Conservation (phyloP, 2,888 invertebrate species). For the Leptopterna dolabrata region DNA sequence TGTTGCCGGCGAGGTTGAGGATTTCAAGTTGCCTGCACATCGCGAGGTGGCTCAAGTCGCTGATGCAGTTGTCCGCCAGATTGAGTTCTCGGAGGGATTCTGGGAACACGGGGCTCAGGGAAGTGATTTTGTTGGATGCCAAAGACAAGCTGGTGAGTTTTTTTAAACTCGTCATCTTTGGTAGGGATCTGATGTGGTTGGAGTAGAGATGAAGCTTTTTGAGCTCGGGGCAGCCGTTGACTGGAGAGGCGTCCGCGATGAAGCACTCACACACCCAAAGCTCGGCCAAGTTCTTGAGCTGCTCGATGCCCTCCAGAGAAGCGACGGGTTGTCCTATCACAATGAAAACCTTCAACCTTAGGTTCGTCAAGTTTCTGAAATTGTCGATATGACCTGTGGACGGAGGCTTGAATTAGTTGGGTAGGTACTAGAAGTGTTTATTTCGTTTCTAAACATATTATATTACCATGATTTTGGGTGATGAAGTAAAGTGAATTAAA, state of each 20-base stretch:
- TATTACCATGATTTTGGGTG: too few species aligned
- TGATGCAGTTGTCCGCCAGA: conserved; percentile 35
- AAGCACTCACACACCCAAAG: conserved; percentile 48
- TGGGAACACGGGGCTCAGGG: background rate
- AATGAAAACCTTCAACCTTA: conserved; percentile 29
- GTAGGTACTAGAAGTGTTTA: background rate
- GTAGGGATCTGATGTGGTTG: conserved; percentile 15
- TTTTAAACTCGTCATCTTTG: conserved; percentile 20
- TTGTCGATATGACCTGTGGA: conserved; percentile 23
- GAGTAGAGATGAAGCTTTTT: conserved; percentile 44
- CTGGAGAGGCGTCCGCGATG: background rate
- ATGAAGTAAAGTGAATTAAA: too few species aligned
- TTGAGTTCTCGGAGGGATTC: conserved; percentile 31
- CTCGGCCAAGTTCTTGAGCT: conserved; percentile 37
- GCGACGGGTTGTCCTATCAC: conserved; percentile 46
- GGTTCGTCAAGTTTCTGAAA: conserved; percentile 31
- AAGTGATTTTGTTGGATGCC: conserved; percentile 17
- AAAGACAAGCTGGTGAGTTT: conserved; percentile 36
- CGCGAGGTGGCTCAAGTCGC: background rate
- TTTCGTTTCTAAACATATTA: background rate
- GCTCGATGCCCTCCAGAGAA: conserved; percentile 39
- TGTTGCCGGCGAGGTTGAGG: conserved; percentile 36
- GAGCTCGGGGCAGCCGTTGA: conserved; percentile 25
- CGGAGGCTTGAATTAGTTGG: background rate
- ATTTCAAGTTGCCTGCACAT: conserved; percentile 25